A percentile compares a stretch with the other conserved stretches of the same genome.
Conservation (phyloP, 2,888 invertebrate species). For the Siphlonurus alternatus region DNA sequence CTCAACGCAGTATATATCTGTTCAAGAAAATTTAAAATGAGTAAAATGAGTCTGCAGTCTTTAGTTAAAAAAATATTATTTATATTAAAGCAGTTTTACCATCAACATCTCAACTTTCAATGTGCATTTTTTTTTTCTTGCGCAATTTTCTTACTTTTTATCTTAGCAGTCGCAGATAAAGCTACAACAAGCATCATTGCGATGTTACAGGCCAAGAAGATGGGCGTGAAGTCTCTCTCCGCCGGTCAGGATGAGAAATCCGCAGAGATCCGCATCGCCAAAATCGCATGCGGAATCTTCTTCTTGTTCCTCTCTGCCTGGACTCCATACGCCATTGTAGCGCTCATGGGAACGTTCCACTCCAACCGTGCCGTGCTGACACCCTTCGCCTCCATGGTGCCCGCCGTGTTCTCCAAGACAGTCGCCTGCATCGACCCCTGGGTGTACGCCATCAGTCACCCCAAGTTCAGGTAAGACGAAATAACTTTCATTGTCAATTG, state of each 20-base stretch:
- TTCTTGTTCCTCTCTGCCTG: conserved; percentile 55
- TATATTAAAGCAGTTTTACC: too few relatives aligned
- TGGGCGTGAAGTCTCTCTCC: conserved; percentile 58
- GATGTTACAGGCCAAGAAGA: conserved; percentile 45
- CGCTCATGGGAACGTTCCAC: conserved; percentile 43
- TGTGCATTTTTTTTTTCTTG: too few relatives aligned
- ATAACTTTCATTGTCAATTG: too few relatives aligned
- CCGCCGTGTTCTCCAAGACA: conserved; percentile 48
- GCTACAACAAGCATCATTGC: too few relatives aligned
- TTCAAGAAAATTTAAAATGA: too few relatives aligned
- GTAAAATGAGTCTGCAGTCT: too few relatives aligned
- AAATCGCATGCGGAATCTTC: conserved; percentile 55
- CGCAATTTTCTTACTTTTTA: too few relatives aligned
- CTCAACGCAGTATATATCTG: too few relatives aligned
- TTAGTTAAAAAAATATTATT: too few relatives aligned
- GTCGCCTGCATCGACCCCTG: conserved; percentile 67
- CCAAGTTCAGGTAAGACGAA: conserved; percentile 49
- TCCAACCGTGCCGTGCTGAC: conserved; percentile 32
- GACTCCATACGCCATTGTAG: conserved; percentile 56
- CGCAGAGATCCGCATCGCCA: conserved; percentile 52
- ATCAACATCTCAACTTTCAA: too few relatives aligned
- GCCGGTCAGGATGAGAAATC: conserved; percentile 43
- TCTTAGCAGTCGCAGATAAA: too few relatives aligned
- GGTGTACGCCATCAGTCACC: conserved; percentile 61
- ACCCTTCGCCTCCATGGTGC: conserved; percentile 48